phyloP scores from a whole-genome alignment of 2,797 vertebrate species.

The Xenops minutus region DNA sequence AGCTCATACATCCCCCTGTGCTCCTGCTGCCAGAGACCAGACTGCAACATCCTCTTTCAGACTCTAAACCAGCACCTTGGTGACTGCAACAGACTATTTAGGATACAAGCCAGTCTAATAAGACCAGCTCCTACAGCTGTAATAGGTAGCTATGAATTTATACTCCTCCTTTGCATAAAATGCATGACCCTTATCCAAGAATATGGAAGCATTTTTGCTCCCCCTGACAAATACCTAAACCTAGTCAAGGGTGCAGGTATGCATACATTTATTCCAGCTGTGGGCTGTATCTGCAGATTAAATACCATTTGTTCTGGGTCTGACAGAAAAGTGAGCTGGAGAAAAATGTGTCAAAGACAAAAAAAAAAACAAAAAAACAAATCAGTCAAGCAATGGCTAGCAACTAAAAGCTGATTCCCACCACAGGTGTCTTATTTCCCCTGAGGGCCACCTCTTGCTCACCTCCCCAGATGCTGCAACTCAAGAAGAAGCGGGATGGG shows the following conservation, averaged over 20 bases:
- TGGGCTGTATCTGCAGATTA: background rate
- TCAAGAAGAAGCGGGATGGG: background rate
- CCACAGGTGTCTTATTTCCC: slow-evolving; percentile 32
- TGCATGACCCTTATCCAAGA: background rate
- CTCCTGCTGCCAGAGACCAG: background rate
- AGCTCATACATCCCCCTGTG: background rate
- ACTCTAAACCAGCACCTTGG: background rate
- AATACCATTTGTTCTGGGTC: slow-evolving; percentile 15
- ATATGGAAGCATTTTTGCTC: background rate
- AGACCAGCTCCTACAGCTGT: background rate
- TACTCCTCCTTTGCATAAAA: background rate
- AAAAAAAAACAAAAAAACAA: background rate
- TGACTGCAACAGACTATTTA: background rate
- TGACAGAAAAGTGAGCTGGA: slow-evolving; percentile 1
- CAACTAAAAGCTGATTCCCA: background rate
- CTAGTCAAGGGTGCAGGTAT: slow-evolving; percentile 19
- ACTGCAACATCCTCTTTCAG: background rate
- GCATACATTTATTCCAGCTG: slow-evolving; percentile 31
- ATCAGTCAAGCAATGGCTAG: background rate
- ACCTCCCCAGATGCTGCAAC: background rate
- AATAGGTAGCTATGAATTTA: background rate
- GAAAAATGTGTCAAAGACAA: slow-evolving; percentile 1
- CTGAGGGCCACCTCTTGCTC: background rate
- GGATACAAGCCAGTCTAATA: background rate
- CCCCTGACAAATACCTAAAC: background rate